Base-by-base conservation (phyloP, 2,888 invertebrate genomes). In the Neocrepidodera transversa region DNA sequence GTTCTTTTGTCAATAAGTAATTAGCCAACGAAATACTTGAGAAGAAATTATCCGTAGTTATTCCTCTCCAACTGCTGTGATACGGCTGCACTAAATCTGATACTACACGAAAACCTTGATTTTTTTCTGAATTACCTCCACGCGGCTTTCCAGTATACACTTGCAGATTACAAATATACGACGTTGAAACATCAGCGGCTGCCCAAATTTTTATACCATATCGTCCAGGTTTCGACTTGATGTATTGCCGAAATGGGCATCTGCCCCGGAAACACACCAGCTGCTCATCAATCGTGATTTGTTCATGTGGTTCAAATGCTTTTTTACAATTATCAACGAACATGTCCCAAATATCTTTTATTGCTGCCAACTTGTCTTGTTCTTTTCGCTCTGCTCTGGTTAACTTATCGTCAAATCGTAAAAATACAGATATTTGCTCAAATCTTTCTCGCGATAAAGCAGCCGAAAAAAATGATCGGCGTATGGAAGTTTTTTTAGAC, bases 131-230 rank as follows among this genome's bases (percentile, higher is more conserved):
- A 57, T 14, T 4, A 20, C 11, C 58, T 26, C 43, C 55, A 23
- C 10, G 23, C 6, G 17, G 26, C 52, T 67, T 67, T 20, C 62
- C 62, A 30, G 58, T 40, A 67, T 66, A 51, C 61, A 45, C 63
- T 67, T 17, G 59, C 53, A 7, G 63, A 65, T 43, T 57, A 56
- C 18, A 51, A 43, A 51, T 67, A 64, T 45, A 55, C 64, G 28
- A 60, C 58, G n/a, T 53, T 57, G 53, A 63, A n/a, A n/a, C n/a
- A n/a, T n/a, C n/a, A n/a, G n/a, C n/a, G n/a, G n/a, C n/a, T n/a
- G n/a, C n/a, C n/a, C 66, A 67, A 53, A 66, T 63, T 57, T 63
- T 66, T 14, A 65, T 60, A 2, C 64, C 65, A 32, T 65, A 62
- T 48, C 57, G 36, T 30, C 35, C 49, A 14, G 56, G 65, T 49